Conservation (phyloP, 1,140 invertebrate species). For the Platyscapa corneri region DNA sequence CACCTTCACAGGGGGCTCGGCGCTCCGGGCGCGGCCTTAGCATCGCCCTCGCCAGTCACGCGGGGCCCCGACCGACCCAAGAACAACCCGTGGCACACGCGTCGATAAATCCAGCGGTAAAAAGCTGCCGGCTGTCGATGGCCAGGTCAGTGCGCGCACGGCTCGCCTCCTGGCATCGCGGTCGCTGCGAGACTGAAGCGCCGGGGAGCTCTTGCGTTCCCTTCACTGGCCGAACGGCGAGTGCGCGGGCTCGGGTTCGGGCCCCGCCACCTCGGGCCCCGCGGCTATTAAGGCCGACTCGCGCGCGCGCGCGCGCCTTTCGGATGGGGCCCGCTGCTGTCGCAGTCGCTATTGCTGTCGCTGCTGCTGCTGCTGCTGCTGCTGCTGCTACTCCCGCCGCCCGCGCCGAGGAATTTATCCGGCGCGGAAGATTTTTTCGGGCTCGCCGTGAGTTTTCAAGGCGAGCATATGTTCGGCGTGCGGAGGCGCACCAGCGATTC, state of each 20-base stretch:
- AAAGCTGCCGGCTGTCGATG: neutral
- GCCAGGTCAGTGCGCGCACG: neutral
- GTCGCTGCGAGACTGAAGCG: constrained; percentile 1
- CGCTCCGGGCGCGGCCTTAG: neutral
- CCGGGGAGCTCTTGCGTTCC: constrained; percentile 60
- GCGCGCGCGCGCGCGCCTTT: neutral
- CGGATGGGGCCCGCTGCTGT: neutral
- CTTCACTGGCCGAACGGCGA: constrained; percentile 69
- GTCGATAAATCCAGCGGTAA: no score
- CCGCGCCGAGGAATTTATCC: neutral
- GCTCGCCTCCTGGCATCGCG: constrained; percentile 4
- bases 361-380: no score
- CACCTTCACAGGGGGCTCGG: neutral
- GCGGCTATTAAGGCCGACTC: neutral
- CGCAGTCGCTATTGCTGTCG: no score
- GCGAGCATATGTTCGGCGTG: neutral
- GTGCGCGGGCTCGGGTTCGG: constrained; percentile 54
- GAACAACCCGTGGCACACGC: neutral
- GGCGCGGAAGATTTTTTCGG: no score
- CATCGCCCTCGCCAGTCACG: neutral
- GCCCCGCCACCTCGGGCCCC: neutral
- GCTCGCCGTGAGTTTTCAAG: neutral
- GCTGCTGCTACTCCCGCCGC: no score
- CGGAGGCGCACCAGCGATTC: no score
- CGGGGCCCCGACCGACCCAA: no score